Evolutionary conservation across 2,888 invertebrate species (phyloP), one percentile per base, ranked within the genome.

Genomic region (Diplazon laetatorius): DNA sequence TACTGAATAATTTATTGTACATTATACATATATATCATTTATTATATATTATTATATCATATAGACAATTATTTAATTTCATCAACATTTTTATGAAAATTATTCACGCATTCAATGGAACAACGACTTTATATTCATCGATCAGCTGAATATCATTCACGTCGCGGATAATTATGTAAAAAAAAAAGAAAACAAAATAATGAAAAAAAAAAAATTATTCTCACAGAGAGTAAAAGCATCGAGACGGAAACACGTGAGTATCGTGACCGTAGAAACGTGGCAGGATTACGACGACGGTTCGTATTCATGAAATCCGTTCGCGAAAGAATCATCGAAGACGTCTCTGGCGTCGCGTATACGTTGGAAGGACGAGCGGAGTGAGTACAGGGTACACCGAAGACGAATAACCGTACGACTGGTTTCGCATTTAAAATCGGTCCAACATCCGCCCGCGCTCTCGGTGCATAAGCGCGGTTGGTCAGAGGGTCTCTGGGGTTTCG

Each of bases 381-480:
- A n/a, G n/a, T n/a, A n/a, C n/a, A n/a, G n/a, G n/a, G 48, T 9
- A 25, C 18, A 60, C 48, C 44, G 55, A 63, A 8, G 44, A 66
- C 44, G 55, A 57, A 72, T 74, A 71, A 66, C 55, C 71, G 72
- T 59, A 68, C 60, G 70, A 87, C 86, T 84, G 80, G 75, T 69
- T 82, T 78, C 81, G 87, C 85, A 87, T 87, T 85, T 86, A 80
- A 87, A 85, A 80, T 83, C 75, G 80, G 63, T 80, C 44, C 78
- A 81, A 85, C 87, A 87, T 86, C 85, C 87, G 85, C 77, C 82
- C 76, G 55, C 69, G 50, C 71, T 71, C 63, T 71, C 63, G 59
- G 55, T 35, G 42, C 39, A 50, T 22, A 50, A 22, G 14, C 8
- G 6, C 20, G n/a, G n/a, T n/a, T 12, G 52, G 46, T 8, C 16